These are phyloP conservation scores for Drosophila quinaria DNA, from an alignment of 2,888 invertebrate genomes.

Conservation along the genomic window DNA sequence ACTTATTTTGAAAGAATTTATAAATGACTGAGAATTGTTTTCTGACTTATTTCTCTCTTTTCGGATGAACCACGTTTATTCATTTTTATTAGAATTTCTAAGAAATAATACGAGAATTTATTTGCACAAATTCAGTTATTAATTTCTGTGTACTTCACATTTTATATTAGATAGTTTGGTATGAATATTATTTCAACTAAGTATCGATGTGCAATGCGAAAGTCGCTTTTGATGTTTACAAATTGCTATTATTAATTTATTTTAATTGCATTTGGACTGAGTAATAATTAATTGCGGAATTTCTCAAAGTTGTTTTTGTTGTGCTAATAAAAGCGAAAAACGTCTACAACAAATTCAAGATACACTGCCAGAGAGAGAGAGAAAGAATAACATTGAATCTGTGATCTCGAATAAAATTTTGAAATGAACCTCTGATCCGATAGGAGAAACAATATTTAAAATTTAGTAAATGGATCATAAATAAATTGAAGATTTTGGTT, in stretches of 20 bases:
- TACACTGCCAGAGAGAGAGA: neutral
- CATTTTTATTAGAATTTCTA: neutral
- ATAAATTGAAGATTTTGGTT: too few relatives aligned
- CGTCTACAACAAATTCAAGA: conserved; percentile 12
- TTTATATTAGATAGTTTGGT: neutral
- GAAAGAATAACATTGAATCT: neutral
- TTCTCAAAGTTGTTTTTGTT: conserved; percentile 26
- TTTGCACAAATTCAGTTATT: neutral
- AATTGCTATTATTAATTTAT: conserved; percentile 62
- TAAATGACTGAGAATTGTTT: neutral
- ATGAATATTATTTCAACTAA: conserved; percentile 27
- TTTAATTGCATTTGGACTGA: conserved; percentile 62
- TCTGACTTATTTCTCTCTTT: neutral
- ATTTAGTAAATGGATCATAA: neutral
- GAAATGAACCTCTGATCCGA: neutral
- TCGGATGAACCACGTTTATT: neutral
- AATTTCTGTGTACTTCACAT: neutral
- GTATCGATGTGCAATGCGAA: conserved; percentile 44
- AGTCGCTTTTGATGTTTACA: conserved; percentile 48
- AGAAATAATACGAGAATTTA: neutral
- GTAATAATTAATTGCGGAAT: conserved; percentile 60
- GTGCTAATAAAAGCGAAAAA: conserved; percentile 26
- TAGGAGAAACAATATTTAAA: neutral
- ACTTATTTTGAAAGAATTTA: neutral
- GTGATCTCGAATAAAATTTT: neutral